Base-by-base conservation (phyloP, 2,888 invertebrate species). In the Dolichomitus sp. region DNA sequence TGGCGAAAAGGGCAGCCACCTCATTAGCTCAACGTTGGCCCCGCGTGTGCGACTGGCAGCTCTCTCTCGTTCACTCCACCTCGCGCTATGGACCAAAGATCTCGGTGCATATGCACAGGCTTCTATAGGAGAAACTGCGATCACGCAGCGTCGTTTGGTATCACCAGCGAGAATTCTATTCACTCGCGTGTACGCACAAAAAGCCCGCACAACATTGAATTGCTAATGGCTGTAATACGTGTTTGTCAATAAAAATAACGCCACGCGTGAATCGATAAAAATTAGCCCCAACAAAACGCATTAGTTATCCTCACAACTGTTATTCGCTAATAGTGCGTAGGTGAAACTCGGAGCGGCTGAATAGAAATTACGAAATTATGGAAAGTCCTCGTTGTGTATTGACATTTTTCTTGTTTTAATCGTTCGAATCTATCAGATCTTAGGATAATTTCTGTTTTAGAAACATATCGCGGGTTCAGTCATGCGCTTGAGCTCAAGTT, bases 1-100 rank as follows among this genome's bases (percentile, higher is more conserved):
- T 84, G 75, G 86, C 81, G 85, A 86, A 88, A 89, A 88, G 90
- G 89, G 89, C 89, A 89, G 89, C 87, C 87, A 89, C 90, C 89
- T 89, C 90, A 89, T 90, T 89, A 88, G 86, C 84, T 85, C 83
- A 59, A 83, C 42, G 73, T 74, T 59, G 73, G 33, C 59, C 70
- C 57, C 19, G 66, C 68, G 72, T 57, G 75, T 37, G 72, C 73
- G 19, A 54, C 17, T 50, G 27, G n/a, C 63, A 59, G 6, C 70
- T 75, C 81, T 85, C 76, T 80, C 83, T 82, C 80, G 78, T 72
- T 82, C 63, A 6, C n/a, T 70, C 52, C 48, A n/a, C 57, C 14
- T 65, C 54, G 68, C 59, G 2, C 9, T 37, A 9, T 27, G 42
- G 23, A 17, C 50, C 37, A 9, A 45, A 57, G 45, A 30, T 77